Evolutionary conservation across 2,113 vertebrate species (phyloP), one percentile per base, ranked within the genome.

Genomic region (Nannospalax galili): DNA sequence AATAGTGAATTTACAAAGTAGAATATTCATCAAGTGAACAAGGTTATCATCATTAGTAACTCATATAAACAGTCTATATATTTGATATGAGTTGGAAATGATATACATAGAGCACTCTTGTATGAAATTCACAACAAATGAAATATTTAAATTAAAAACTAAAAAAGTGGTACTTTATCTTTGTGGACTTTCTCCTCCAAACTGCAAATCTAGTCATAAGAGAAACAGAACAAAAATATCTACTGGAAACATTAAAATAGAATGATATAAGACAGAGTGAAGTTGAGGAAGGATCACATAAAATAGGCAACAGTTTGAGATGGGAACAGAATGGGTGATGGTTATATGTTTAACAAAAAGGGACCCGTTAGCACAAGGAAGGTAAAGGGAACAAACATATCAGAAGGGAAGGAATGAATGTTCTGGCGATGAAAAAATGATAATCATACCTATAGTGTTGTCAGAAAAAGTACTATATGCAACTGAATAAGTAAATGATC

Each of bases 21-120:
- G 42, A 89, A 52, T 80, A 40, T n/a, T n/a, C 28, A 10, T 15
- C 48, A 74, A 26, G 37, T 67, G n/a, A 52, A 65, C 10, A 92
- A 82, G 58, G 5, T 94, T 81, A 78, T 58, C 19, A 77, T 62
- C n/a, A 88, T 93, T 17, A 88, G n/a, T 20, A 85, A 89, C 58
- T 67, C 42, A 64, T 10, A 32, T 52, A 45, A 26, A 17, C 64
- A 58, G 6, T 6, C 56, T 58, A 20, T 42, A 84, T 74, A 5
- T 28, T 73, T 72, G 42, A 30, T 81, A 45, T 48, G n/a, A n/a
- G n/a, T n/a, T n/a, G n/a, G n/a, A n/a, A n/a, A n/a, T n/a, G n/a
- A n/a, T n/a, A n/a, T n/a, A n/a, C n/a, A n/a, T n/a, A n/a, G n/a
- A n/a, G n/a, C n/a, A n/a, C n/a, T n/a, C n/a, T n/a, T n/a, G n/a